Percentiles rank a stretch among this genome's conserved stretches.
These are phyloP conservation scores for Gymnopithys bicolor DNA, from an alignment of 2,797 vertebrate species.

Conservation along the genomic window DNA sequence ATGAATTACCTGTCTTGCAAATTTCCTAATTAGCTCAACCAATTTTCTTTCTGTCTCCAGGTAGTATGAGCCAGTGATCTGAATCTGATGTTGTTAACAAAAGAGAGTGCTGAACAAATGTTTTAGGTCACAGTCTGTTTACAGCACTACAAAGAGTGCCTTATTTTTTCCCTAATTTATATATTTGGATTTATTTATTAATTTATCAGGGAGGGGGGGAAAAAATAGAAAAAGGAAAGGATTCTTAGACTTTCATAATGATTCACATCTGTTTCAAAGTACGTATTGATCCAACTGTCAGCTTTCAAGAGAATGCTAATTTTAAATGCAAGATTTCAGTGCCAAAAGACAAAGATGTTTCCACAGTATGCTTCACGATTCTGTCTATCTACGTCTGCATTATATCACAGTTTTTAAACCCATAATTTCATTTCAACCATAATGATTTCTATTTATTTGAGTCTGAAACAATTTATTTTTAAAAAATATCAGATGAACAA, in stretches of 20 bases:
- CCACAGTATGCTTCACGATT: background rate
- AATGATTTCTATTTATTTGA: background rate
- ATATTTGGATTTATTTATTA: slow-evolving; percentile 9
- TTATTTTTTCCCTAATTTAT: slow-evolving; percentile 46
- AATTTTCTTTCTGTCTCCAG: slow-evolving; percentile 74
- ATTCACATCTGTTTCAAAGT: background rate
- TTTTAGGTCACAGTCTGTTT: slow-evolving; percentile 66
- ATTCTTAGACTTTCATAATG: background rate
- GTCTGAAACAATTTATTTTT: background rate
- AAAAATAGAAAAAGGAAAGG: background rate
- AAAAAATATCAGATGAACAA: background rate
- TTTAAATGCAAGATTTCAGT: background rate
- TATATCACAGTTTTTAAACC: background rate
- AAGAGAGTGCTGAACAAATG: slow-evolving; percentile 65
- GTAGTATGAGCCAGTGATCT: slow-evolving; percentile 72
- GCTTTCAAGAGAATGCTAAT: background rate
- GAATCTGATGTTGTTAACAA: slow-evolving; percentile 68
- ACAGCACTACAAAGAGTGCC: background rate
- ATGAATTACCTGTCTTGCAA: slow-evolving; percentile 68
- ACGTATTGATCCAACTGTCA: background rate
- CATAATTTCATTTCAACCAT: background rate
- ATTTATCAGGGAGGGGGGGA: background rate
- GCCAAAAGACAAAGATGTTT: background rate
- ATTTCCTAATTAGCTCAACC: slow-evolving; percentile 73
- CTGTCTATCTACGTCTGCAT: background rate